These are phyloP conservation scores for Mesoligia furuncula DNA, from an alignment of 2,888 invertebrate genomes.

Conservation along the genomic window DNA sequence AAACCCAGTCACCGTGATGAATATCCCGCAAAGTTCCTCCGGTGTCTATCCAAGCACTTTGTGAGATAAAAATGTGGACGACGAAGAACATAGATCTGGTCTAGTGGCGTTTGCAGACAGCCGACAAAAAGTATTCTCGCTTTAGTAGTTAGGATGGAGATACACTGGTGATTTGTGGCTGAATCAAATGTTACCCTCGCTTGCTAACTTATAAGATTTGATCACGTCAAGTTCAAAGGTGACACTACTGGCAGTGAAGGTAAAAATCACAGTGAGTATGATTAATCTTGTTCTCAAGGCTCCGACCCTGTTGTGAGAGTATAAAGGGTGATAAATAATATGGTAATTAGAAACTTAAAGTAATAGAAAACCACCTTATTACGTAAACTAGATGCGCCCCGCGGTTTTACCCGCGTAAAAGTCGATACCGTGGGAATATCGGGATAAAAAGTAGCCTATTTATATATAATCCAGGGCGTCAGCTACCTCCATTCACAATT, in stretches of 20 bases:
- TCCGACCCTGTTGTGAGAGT: not conserved
- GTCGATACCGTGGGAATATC: too few species aligned
- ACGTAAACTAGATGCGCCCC: too few species aligned
- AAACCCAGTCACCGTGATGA: constrained; percentile 74
- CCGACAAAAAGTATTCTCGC: constrained; percentile 80
- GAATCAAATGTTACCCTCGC: not conserved
- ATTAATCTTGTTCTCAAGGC: not conserved
- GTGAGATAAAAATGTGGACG: constrained; percentile 89
- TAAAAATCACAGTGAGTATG: not conserved
- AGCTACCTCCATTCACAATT: too few species aligned
- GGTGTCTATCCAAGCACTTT: constrained; percentile 90
- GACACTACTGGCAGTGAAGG: not conserved
- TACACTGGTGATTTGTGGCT: constrained; percentile 37
- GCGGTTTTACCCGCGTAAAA: too few species aligned
- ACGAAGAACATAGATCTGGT: constrained; percentile 87
- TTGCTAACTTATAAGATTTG: not conserved
- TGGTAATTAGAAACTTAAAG: not conserved
- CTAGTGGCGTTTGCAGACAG: constrained; percentile 80
- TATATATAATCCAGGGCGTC: too few species aligned
- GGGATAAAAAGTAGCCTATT: too few species aligned
- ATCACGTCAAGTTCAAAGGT: not conserved
- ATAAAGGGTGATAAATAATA: not conserved
- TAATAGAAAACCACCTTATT: not conserved
- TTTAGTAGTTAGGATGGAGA: constrained; percentile 56
- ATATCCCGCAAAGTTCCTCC: constrained; percentile 88